Conservation (phyloP, 2,113 vertebrate species). For the Ursus arctos region DNA sequence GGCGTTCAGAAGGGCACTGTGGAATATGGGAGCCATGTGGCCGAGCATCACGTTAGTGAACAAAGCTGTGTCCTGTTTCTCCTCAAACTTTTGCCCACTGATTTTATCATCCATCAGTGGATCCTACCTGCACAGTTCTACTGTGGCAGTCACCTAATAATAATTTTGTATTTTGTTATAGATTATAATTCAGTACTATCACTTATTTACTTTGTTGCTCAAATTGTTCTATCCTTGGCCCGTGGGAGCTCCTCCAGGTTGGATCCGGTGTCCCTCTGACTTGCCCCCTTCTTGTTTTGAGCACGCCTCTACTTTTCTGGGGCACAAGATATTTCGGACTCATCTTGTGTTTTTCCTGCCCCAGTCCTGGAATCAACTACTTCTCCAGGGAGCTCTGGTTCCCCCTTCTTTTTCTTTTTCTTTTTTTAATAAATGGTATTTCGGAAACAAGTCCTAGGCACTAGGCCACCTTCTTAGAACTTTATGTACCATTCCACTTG, state of each 20-base stretch:
- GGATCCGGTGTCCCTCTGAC: neutral
- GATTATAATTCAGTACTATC: neutral
- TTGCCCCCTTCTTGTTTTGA: neutral
- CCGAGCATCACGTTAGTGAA: neutral
- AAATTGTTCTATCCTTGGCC: neutral
- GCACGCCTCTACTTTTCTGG: neutral
- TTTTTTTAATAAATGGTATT: neutral
- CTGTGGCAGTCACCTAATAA: neutral
- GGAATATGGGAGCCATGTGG: neutral
- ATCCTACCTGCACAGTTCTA: neutral
- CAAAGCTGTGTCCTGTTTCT: neutral
- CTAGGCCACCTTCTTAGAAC: neutral
- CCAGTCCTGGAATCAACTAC: neutral
- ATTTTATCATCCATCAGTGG: neutral
- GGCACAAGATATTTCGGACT: neutral
- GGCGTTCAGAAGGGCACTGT: neutral
- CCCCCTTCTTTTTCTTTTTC: neutral
- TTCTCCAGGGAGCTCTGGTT: neutral
- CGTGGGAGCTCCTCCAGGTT: neutral
- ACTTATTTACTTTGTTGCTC: neutral
- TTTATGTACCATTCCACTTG: too few relatives aligned
- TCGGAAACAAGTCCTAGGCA: neutral
- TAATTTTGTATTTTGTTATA: neutral
- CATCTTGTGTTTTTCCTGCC: neutral
- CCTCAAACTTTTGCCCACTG: neutral